Evolutionary conservation across 2,888 invertebrate genomes (phyloP).

Genomic region (Schrankia costaestrigalis): DNA sequence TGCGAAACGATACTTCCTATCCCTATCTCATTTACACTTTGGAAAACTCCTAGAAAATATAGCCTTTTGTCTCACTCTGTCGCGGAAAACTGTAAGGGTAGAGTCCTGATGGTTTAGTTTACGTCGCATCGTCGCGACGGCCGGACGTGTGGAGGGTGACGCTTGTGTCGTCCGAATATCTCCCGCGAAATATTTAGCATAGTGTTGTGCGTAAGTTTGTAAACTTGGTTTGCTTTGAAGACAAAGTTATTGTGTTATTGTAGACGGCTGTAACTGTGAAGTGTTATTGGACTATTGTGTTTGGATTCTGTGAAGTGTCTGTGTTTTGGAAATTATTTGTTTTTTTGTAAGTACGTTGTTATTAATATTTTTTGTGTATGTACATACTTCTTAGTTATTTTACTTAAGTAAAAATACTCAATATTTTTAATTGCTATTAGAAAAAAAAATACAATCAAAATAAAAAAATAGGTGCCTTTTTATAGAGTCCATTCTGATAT

Average conservation of each 20-base stretch:
- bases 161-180: conserved; percentile 33
- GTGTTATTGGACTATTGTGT: conserved; percentile 22
- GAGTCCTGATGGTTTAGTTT: conserved; percentile 62
- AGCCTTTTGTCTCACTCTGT: conserved; percentile 44
- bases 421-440: no score
- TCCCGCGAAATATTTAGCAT: conserved; percentile 35
- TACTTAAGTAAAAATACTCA: no score
- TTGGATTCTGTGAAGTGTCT: conserved; percentile 27
- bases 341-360: conserved; percentile 22
- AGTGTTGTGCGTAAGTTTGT: conserved; percentile 42
- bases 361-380: neutral
- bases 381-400: neutral
- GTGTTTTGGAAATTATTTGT: conserved; percentile 8
- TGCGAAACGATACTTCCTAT: conserved; percentile 54
- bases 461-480: no score
- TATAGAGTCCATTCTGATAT: no score
- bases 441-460: no score
- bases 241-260: conserved; percentile 10
- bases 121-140: conserved; percentile 56
- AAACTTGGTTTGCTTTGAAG: conserved; percentile 24
- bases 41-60: conserved; percentile 35
- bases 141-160: conserved; percentile 37
- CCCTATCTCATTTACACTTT: conserved; percentile 44
- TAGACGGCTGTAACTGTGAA: conserved; percentile 16
- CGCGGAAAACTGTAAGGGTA: conserved; percentile 66